These are phyloP conservation scores for Laticauda laticaudata DNA, from an alignment of 2,113 vertebrate species.

Conservation along the genomic window DNA sequence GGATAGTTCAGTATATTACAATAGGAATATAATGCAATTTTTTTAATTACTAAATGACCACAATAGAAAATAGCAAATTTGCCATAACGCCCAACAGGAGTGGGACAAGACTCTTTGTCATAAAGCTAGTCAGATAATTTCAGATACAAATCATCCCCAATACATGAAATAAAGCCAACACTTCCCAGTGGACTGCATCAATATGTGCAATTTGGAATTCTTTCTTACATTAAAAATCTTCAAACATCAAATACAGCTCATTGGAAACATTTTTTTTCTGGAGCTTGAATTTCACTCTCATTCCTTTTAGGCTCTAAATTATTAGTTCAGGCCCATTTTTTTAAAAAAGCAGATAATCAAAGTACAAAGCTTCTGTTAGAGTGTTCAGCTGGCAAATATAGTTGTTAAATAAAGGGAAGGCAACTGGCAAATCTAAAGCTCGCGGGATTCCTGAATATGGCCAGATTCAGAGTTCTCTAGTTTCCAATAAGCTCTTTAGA, in stretches of 20 bases:
- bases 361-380: not conserved
- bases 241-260: not conserved
- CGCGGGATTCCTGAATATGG: not conserved
- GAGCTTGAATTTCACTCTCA: not conserved
- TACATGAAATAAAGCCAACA: not conserved
- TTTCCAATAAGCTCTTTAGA: not conserved
- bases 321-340: not conserved
- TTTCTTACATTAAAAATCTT: not conserved
- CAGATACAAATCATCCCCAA: not conserved
- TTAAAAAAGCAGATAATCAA: not conserved
- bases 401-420: not conserved
- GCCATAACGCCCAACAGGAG: not conserved
- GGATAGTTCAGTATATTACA: too few species aligned
- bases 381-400: not conserved
- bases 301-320: not conserved
- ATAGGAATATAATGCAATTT: not conserved
- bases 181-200: not conserved
- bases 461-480: not conserved
- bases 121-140: not conserved
- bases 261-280: not conserved
- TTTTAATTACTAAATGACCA: not conserved
- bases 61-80: not conserved
- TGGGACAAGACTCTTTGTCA: not conserved
- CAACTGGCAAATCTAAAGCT: not conserved
- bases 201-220: not conserved